phyloP scores from a whole-genome alignment of 2,888 invertebrate species.

The Chydorus sphaericus region DNA sequence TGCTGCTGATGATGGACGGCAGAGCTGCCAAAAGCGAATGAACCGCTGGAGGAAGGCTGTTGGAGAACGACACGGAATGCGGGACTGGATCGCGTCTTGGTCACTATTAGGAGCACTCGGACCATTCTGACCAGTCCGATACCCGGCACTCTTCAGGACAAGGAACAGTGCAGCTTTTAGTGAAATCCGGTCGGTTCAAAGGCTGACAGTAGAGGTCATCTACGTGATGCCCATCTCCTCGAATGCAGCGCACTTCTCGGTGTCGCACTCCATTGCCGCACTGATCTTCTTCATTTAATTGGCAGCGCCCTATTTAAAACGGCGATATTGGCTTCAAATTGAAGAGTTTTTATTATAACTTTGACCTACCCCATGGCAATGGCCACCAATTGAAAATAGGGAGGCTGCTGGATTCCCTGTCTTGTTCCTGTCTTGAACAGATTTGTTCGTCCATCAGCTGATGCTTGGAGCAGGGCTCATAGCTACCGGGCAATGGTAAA shows the following conservation, averaged over 20 bases:
- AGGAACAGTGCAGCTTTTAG: conserved; percentile 24
- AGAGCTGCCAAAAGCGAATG: no score
- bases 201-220: conserved; percentile 4
- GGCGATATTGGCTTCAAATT: no score
- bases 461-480: neutral
- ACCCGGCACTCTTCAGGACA: conserved; percentile 29
- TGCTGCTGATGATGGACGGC: conserved; percentile 22
- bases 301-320: no score
- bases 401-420: neutral
- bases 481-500: neutral
- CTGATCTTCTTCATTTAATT: conserved; percentile 24
- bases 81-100: conserved; percentile 27
- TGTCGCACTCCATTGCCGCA: conserved; percentile 21
- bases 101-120: conserved; percentile 19
- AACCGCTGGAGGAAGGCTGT: conserved; percentile 37
- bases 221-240: conserved; percentile 33
- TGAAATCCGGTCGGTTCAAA: neutral
- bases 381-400: conserved; percentile 30
- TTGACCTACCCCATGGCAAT: conserved; percentile 39
- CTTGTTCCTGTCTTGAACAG: neutral
- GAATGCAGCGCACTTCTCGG: conserved; percentile 41
- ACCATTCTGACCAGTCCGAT: conserved; percentile 29
- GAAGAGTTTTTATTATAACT: no score
- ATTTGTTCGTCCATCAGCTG: conserved; percentile 1
- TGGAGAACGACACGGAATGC: conserved; percentile 38